Evolutionary conservation across 2,797 vertebrate species (phyloP).

Genomic region (Xenentodon cancila): DNA sequence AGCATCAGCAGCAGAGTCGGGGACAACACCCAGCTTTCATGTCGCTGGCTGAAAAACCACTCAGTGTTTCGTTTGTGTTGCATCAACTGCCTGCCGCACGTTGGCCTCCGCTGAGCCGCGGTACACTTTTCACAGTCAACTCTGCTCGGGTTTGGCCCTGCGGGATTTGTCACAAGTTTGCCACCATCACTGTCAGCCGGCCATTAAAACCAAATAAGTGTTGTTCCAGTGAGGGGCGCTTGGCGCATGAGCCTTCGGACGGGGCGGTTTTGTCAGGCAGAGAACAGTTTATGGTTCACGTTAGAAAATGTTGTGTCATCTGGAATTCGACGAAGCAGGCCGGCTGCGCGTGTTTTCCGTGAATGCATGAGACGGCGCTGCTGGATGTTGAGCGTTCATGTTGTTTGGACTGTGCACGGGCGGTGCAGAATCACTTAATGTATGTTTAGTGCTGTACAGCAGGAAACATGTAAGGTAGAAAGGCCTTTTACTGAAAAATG

Average conservation of each 20-base stretch:
- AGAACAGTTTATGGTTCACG: slow-evolving; percentile 50
- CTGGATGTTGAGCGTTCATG: too few species aligned
- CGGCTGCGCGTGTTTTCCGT: slow-evolving; percentile 31
- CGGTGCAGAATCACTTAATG: too few species aligned
- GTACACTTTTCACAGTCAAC: too few species aligned
- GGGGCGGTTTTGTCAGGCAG: too few species aligned
- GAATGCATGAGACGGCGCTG: too few species aligned
- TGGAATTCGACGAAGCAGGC: slow-evolving; percentile 47
- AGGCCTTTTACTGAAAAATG: slow-evolving; percentile 60
- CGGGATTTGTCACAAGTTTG: slow-evolving; percentile 64
- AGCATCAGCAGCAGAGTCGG: slow-evolving; percentile 49
- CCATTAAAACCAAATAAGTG: slow-evolving; percentile 69
- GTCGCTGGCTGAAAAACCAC: slow-evolving; percentile 50
- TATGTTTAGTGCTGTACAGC: slow-evolving; percentile 49
- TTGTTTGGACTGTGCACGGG: too few species aligned
- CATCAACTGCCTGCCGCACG: slow-evolving; percentile 64
- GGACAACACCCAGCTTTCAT: slow-evolving; percentile 66
- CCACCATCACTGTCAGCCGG: slow-evolving; percentile 54
- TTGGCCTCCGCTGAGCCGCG: slow-evolving; percentile 45
- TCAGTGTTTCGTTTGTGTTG: slow-evolving; percentile 72
- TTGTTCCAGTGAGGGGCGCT: slow-evolving; percentile 19
- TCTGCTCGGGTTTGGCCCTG: slow-evolving; percentile 26
- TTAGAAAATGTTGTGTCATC: slow-evolving; percentile 49
- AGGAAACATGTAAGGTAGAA: slow-evolving; percentile 43
- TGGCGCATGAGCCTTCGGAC: slow-evolving; percentile 8